These are phyloP conservation scores for Drosophila novamexicana DNA, from an alignment of 1,140 invertebrate species.

Conservation along the genomic window DNA sequence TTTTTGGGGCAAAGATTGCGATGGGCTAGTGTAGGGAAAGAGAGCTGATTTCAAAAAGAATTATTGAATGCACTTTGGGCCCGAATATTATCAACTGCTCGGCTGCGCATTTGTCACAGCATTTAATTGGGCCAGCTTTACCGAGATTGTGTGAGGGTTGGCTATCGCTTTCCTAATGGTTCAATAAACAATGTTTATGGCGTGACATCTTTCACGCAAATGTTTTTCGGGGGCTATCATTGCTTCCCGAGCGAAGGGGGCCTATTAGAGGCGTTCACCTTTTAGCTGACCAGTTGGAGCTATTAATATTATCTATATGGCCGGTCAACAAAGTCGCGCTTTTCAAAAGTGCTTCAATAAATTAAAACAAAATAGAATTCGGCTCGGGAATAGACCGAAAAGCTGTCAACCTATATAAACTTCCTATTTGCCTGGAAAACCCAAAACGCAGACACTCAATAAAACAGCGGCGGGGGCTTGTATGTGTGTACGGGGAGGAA, in stretches of 20 bases:
- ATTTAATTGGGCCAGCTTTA: slow-evolving; percentile 27
- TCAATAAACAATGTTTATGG: slow-evolving; percentile 66
- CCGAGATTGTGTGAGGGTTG: slow-evolving; percentile 19
- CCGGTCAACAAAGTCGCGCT: slow-evolving; percentile 44
- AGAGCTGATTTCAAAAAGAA: too few species aligned
- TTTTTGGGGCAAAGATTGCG: too few species aligned
- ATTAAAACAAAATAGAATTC: slow-evolving; percentile 62
- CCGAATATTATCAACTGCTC: background rate
- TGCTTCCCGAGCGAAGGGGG: background rate
- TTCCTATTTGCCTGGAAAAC: background rate
- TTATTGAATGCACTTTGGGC: too few species aligned
- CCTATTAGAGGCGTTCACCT: slow-evolving; percentile 45
- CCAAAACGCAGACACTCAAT: slow-evolving; percentile 40
- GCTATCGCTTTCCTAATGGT: slow-evolving; percentile 56
- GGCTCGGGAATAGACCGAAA: slow-evolving; percentile 9
- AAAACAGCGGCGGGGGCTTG: slow-evolving; percentile 11
- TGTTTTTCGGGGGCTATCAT: slow-evolving; percentile 28
- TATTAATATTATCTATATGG: slow-evolving; percentile 66
- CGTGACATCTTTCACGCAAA: slow-evolving; percentile 67
- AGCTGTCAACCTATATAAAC: slow-evolving; percentile 8
- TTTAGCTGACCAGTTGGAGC: slow-evolving; percentile 52
- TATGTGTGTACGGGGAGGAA: background rate
- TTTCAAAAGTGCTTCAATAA: slow-evolving; percentile 63
- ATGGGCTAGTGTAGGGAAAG: too few species aligned
- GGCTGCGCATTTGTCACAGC: slow-evolving; percentile 33